phyloP scores from a whole-genome alignment of 2,888 invertebrate genomes.

The Thalpophila matura region DNA sequence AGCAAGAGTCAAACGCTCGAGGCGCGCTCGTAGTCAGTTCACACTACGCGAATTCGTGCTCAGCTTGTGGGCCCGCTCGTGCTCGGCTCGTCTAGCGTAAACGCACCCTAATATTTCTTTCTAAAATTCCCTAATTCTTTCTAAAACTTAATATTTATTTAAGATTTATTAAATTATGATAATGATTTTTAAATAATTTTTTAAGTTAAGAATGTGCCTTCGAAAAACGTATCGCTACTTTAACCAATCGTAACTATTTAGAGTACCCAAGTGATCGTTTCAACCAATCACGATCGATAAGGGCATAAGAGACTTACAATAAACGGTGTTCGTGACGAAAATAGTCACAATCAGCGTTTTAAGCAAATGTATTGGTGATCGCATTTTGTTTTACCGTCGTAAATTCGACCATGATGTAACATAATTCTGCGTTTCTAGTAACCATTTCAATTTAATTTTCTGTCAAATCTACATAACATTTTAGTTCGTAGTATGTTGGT shows the following conservation, averaged over 20 bases:
- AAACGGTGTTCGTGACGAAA: conserved; percentile 27
- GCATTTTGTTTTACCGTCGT: conserved; percentile 6
- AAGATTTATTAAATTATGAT: too few species aligned
- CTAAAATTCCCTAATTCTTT: too few species aligned
- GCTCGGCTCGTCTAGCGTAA: too few species aligned
- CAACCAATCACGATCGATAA: conserved; percentile 13
- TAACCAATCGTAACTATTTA: neutral
- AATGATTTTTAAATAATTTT: too few species aligned
- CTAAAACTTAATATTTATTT: too few species aligned
- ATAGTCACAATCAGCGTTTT: conserved; percentile 25
- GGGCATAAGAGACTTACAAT: neutral
- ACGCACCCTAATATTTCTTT: too few species aligned
- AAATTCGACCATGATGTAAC: conserved; percentile 6
- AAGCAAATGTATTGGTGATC: neutral
- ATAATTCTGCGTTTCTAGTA: conserved; percentile 12
- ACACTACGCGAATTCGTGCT: too few species aligned
- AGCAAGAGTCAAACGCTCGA: too few species aligned
- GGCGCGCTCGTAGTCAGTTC: too few species aligned
- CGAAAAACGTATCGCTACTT: conserved; percentile 4
- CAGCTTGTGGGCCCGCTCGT: too few species aligned
- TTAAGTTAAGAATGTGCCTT: too few species aligned
- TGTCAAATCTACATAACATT: conserved; percentile 25
- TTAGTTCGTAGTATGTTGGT: too few species aligned
- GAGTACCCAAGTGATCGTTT: neutral
- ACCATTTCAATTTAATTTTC: conserved; percentile 11